Conservation (phyloP, 2,797 vertebrate species). For the Lindbergichthys nudifrons region DNA sequence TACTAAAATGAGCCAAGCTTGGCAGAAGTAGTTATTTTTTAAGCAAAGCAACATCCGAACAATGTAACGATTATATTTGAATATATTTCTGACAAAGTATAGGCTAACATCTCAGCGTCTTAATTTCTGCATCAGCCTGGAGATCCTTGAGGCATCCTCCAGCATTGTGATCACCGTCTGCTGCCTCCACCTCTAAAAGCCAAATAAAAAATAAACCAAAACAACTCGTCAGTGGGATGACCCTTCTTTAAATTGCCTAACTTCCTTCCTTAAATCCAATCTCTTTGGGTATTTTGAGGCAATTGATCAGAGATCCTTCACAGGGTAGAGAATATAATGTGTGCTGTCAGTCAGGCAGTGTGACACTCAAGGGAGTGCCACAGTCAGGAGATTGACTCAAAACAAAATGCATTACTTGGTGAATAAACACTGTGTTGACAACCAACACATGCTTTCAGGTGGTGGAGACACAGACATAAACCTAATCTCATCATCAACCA, state of each 20-base stretch:
- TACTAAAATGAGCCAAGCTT: slow-evolving; percentile 11
- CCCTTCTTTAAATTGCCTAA: slow-evolving; percentile 36
- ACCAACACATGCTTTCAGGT: slow-evolving; percentile 51
- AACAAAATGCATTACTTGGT: slow-evolving; percentile 58
- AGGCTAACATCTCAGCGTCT: neutral
- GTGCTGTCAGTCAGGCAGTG: slow-evolving; percentile 55
- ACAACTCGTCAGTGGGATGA: slow-evolving; percentile 38
- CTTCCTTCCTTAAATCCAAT: slow-evolving; percentile 48
- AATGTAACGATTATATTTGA: slow-evolving; percentile 2
- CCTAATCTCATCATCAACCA: slow-evolving; percentile 65
- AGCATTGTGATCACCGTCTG: slow-evolving; percentile 1
- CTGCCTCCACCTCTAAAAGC: slow-evolving; percentile 25
- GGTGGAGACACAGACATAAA: slow-evolving; percentile 37
- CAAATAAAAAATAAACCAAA: slow-evolving; percentile 29
- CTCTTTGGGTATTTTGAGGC: slow-evolving; percentile 39
- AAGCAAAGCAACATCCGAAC: slow-evolving; percentile 2
- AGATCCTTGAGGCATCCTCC: slow-evolving; percentile 1
- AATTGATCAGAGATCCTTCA: slow-evolving; percentile 49
- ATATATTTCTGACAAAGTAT: slow-evolving; percentile 8
- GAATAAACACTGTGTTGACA: slow-evolving; percentile 57
- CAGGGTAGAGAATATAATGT: slow-evolving; percentile 50
- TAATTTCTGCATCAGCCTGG: slow-evolving; percentile 18
- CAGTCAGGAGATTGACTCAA: slow-evolving; percentile 51
- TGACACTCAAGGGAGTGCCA: slow-evolving; percentile 35
- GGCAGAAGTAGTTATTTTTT: slow-evolving; percentile 14